Conservation (phyloP, 1,140 invertebrate species). For the Coenobita brevimanus region DNA sequence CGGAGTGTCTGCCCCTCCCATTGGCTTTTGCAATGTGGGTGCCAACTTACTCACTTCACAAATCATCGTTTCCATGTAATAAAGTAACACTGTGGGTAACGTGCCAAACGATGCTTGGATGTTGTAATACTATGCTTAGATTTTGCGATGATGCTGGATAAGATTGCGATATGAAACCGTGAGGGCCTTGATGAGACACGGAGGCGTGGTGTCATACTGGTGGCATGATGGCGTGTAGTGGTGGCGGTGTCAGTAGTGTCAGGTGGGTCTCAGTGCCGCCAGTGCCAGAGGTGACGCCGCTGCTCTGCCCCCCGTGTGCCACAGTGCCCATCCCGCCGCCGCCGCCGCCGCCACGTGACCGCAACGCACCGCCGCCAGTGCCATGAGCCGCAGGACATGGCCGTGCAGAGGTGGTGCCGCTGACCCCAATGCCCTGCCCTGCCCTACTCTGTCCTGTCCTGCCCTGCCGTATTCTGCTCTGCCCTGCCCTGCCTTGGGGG, state of each 20-base stretch:
- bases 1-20: conserved; percentile 28
- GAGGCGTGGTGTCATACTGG: background rate
- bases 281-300: conserved; percentile 23
- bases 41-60: conserved; percentile 15
- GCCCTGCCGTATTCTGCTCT: no score
- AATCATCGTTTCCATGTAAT: background rate
- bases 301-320: background rate
- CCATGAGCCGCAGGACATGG: background rate
- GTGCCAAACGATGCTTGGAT: no score
- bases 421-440: background rate
- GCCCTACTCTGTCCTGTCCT: no score
- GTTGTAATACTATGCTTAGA: no score
- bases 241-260: background rate
- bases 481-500: no score
- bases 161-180: no score
- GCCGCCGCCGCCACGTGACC: background rate
- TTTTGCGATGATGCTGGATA: no score
- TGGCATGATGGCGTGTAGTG: background rate
- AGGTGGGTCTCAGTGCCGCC: conserved; percentile 37
- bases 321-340: no score
- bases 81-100: no score
- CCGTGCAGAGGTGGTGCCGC: background rate
- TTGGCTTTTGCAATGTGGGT: conserved; percentile 46
- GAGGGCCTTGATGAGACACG: no score
- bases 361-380: background rate